phyloP scores from a whole-genome alignment of 1,140 invertebrate genomes.

The Trissolcus basalis region DNA sequence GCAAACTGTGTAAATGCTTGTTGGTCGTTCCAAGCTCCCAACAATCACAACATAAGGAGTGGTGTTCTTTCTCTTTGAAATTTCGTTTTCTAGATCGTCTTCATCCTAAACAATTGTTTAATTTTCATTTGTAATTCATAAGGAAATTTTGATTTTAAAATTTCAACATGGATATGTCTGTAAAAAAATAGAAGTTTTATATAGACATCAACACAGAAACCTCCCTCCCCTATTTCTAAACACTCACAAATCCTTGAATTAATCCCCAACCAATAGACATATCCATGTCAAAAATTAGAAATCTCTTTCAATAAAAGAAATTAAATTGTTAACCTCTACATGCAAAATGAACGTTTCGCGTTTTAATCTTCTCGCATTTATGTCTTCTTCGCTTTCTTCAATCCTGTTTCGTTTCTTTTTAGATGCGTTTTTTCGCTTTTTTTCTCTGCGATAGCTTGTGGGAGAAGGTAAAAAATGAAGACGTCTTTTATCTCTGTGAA shows the following conservation, averaged over 20 bases:
- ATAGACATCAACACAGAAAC: no score
- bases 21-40: slow-evolving; percentile 1
- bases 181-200: no score
- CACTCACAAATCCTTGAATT: no score
- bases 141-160: no score
- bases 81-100: background rate
- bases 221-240: no score
- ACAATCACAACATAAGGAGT: background rate
- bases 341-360: slow-evolving; percentile 17
- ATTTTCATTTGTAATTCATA: background rate
- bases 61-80: background rate
- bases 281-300: background rate
- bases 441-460: slow-evolving; percentile 8
- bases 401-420: slow-evolving; percentile 13
- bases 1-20: slow-evolving; percentile 9
- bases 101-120: background rate
- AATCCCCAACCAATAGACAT: no score
- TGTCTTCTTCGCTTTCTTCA: slow-evolving; percentile 14
- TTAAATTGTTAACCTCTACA: slow-evolving; percentile 8
- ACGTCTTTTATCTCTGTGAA: background rate
- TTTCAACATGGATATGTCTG: no score
- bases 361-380: slow-evolving; percentile 4
- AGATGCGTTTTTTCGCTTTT: slow-evolving; percentile 19
- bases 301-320: slow-evolving; percentile 4
- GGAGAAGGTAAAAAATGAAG: slow-evolving; percentile 6